Evolutionary conservation across 2,113 vertebrate species (phyloP), one percentile per base, ranked within the genome.

Genomic region (Chaetorhynchus papuensis): DNA sequence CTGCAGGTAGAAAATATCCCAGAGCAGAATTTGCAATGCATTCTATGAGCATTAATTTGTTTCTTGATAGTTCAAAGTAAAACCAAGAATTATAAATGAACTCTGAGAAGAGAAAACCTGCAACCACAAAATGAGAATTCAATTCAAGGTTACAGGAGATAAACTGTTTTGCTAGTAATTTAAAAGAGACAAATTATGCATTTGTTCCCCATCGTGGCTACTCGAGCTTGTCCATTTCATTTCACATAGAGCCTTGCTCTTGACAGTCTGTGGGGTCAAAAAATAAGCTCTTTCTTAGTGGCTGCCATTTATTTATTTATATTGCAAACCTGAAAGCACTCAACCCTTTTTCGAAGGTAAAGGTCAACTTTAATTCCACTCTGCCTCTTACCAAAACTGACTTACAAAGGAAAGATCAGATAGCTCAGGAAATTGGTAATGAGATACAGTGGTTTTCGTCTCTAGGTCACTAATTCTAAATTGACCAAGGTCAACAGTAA

Each of bases 391-490:
- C 89, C 88, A 93, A 96, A 93, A 89, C 16, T 64, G 69, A 90
- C 69, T 93, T 81, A 93, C 41, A 95, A 96, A 93, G 80, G 53
- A 82, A 86, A 96, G 85, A 95, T 93, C 94, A 96, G 83, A 96
- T 82, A 90, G 76, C 96, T 87, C 92, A 95, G 96, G 94, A 96
- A 97, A 96, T 92, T 96, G 88, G 95, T 97, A 97, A 97, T 93
- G 80, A 96, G 94, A 97, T 96, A 96, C 96, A 97, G 93, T 87
- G 90, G 92, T 89, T 96, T 96, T 93, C 30, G 0, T 95, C 94
- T 95, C 90, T 90, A 95, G 96, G 96, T 97, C 96, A 95, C 96
- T 87, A 96, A 96, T 95, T 96, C 88, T 84, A 95, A 97, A 96
- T 96, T 96, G 94, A 93, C 86, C 35, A 54, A 96, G 96, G 96